These are phyloP conservation scores for Melipona bicolor DNA, from an alignment of 2,888 invertebrate genomes.

Conservation along the genomic window DNA sequence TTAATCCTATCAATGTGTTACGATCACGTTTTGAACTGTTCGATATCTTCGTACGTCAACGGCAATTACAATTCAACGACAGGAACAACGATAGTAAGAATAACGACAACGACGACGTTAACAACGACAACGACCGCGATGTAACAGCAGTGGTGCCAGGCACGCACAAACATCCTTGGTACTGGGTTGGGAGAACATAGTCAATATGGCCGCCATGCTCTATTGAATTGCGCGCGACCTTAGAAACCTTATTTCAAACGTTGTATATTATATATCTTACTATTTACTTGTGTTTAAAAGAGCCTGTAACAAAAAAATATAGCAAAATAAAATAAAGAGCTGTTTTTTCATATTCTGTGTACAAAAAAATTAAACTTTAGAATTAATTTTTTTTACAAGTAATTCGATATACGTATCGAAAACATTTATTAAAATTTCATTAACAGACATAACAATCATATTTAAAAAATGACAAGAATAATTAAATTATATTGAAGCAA, in stretches of 20 bases:
- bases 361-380: neutral
- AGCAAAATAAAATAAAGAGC: neutral
- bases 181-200: slow-evolving; percentile 55
- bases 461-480: slow-evolving; percentile 1
- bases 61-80: slow-evolving; percentile 19
- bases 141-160: slow-evolving; percentile 67
- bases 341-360: neutral
- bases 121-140: slow-evolving; percentile 58
- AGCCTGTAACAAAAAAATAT: neutral
- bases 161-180: slow-evolving; percentile 73
- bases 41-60: slow-evolving; percentile 36
- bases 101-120: slow-evolving; percentile 37
- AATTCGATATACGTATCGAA: neutral
- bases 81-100: slow-evolving; percentile 28
- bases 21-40: slow-evolving; percentile 21
- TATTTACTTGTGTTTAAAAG: neutral
- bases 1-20: slow-evolving; percentile 23
- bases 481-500: slow-evolving; percentile 25
- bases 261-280: neutral
- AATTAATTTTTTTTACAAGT: neutral
- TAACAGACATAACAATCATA: neutral
- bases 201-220: slow-evolving; percentile 65
- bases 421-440: neutral
- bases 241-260: slow-evolving; percentile 26
- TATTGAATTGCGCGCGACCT: slow-evolving; percentile 47